Base-by-base conservation (phyloP, 2,113 vertebrate genomes). In the Microcebus lehilahytsara region DNA sequence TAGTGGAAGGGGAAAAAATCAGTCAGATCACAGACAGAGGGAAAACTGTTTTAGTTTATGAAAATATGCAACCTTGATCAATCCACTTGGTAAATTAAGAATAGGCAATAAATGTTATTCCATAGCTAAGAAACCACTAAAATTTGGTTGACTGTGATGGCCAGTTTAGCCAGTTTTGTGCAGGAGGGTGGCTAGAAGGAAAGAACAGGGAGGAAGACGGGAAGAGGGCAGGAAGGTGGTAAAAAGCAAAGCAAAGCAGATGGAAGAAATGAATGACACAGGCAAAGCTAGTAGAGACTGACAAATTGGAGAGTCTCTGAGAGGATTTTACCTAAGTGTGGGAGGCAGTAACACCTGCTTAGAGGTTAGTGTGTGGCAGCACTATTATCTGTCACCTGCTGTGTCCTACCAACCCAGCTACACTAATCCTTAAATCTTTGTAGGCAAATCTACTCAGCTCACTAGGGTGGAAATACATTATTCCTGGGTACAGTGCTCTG, bases 1-100 rank as follows among this genome's bases (percentile, higher is more conserved):
- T 58, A 27, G 3, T 6, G 23, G 17, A 46, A 11, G 37, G 1
- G 53, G 6, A 32, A 14, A 5, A 56, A 49, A 10, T 42, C 34
- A 69, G 5, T 20, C 75, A 78, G 67, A 16, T 67, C 51, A 42
- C 40, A 60, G 23, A 72, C 17, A 86, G 27, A 90, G 46, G 81
- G n/a, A 88, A 95, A 56, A 77, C 22, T 66, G 58, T 42, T 93
- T 84, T 79, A 25, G 16, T 84, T 88, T 88, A 91, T 66, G 40
- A 34, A 95, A 96, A 71, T 77, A 69, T 10, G 49, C 75, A 91
- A 79, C 75, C 49, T 0, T 72, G 9, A 91, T 85, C 75, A 91
- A 88, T 67, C 40, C n/a, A 85, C 19, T 83, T 37, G 80, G 19
- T 85, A 95, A 60, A 80, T 75, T 79, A 86, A 83, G 5, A 84